Percentiles rank a stretch among this genome's conserved stretches.
These are phyloP conservation scores for Micrasema minimum DNA, from an alignment of 1,140 invertebrate species.

Conservation along the genomic window DNA sequence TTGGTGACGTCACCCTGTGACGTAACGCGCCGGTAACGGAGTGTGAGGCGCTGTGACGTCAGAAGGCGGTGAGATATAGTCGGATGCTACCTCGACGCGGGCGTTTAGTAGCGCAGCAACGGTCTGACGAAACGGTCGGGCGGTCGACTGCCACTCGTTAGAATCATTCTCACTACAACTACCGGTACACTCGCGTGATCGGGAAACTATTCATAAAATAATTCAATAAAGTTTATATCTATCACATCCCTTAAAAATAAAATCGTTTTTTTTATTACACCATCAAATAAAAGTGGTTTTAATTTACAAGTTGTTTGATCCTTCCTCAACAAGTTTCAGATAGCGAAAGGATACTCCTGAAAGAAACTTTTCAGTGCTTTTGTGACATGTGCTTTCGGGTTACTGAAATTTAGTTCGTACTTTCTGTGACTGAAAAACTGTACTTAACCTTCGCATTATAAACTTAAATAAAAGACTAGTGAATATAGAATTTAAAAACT, in stretches of 20 bases:
- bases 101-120: constrained; percentile 65
- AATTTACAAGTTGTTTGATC: neutral
- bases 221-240: no score
- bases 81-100: constrained; percentile 61
- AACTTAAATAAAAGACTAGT: neutral
- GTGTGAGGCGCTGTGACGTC: constrained; percentile 61
- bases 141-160: constrained; percentile 54
- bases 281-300: no score
- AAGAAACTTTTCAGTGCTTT: constrained; percentile 37
- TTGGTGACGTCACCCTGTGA: constrained; percentile 63
- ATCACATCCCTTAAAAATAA: no score
- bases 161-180: constrained; percentile 1
- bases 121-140: constrained; percentile 60
- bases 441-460: neutral
- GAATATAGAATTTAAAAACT: no score
- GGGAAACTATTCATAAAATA: neutral
- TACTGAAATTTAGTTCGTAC: constrained; percentile 9
- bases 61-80: constrained; percentile 63
- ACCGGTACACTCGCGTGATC: constrained; percentile 36
- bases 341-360: constrained; percentile 6
- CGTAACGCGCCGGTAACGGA: constrained; percentile 55
- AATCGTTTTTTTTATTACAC: no score
- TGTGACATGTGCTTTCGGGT: constrained; percentile 28
- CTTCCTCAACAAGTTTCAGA: constrained; percentile 38
- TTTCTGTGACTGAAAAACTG: constrained; percentile 22